A percentile compares a stretch with the other conserved stretches of the same genome.
These are phyloP conservation scores for Emydura subglobosa DNA, from an alignment of 2,113 vertebrate genomes.

Conservation along the genomic window DNA sequence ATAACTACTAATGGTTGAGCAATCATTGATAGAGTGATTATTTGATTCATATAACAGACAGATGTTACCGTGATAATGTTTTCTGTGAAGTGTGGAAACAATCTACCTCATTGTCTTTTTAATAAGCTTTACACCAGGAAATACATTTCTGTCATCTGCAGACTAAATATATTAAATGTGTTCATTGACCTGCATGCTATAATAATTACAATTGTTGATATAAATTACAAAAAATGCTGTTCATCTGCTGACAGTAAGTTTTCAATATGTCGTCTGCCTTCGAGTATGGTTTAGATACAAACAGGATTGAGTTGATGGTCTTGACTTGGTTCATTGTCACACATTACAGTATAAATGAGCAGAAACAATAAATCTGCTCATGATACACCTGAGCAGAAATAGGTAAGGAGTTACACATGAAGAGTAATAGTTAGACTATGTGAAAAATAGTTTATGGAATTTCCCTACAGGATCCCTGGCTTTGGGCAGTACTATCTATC, in stretches of 20 bases:
- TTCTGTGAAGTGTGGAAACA: neutral
- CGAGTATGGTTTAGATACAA: neutral
- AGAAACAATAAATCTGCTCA: neutral
- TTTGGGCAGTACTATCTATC: neutral
- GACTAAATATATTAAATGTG: neutral
- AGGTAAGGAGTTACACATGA: neutral
- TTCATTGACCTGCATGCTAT: neutral
- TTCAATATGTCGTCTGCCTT: neutral
- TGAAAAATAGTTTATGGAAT: neutral
- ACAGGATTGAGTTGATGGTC: neutral
- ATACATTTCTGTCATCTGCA: neutral
- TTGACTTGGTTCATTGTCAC: neutral
- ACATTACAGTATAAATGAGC: neutral
- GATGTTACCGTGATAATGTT: neutral
- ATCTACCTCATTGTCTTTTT: neutral
- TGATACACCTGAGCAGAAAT: neutral
- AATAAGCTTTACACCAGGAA: neutral
- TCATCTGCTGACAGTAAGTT: neutral
- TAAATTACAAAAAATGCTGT: neutral
- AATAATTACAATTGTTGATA: neutral
- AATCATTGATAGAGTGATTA: neutral
- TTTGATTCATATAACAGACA: neutral
- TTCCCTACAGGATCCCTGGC: neutral
- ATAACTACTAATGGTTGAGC: neutral
- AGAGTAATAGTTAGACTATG: neutral